Evolutionary conservation across 2,888 invertebrate species (phyloP), one percentile per base, ranked within the genome.

Genomic region (Hipparchia semele): DNA sequence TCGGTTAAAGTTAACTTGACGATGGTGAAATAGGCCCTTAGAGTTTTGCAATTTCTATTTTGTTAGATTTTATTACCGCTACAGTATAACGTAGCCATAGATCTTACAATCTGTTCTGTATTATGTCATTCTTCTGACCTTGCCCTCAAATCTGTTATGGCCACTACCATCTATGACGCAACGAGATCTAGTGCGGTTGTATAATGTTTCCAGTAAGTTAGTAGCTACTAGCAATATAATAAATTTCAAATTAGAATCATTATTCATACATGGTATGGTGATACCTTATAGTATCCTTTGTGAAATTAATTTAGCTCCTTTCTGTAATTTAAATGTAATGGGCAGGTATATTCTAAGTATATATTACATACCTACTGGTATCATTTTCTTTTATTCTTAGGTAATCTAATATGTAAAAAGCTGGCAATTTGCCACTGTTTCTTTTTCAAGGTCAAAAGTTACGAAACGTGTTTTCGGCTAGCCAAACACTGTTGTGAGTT

Each of bases 391-490:
- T 53, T 33, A 53, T 46, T 46, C 13, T 6, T 51, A 53, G 65
- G 65, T 51, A 53, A 51, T 53, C 12, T 65, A 51, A 53, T 10
- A 51, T 39, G 23, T 65, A 33, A 23, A 53, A 53, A 53, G 53
- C 51, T 51, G 65, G 65, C 65, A 65, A 53, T 53, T 65, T 53
- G 65, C 65, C 65, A 65, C 53, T 12, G 10, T 53, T 23, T 51
- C 53, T 65, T 53, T 65, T 65, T 65, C 53, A 65, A 65, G 65
- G 65, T 65, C 12, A 51, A 33, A 33, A 33, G 53, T 53, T 65
- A 65, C 65, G 51, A 12, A 65, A 53, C 53, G 53, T 65, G 64
- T 53, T 65, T 65, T 65, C 10, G 53, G 51, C 62, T 62, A 62
- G 62, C 62, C 62, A 62, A 62, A 62, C 62, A 62, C 46, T 62